These are phyloP conservation scores for Callimorpha dominula DNA, from an alignment of 2,888 invertebrate genomes.

Conservation along the genomic window DNA sequence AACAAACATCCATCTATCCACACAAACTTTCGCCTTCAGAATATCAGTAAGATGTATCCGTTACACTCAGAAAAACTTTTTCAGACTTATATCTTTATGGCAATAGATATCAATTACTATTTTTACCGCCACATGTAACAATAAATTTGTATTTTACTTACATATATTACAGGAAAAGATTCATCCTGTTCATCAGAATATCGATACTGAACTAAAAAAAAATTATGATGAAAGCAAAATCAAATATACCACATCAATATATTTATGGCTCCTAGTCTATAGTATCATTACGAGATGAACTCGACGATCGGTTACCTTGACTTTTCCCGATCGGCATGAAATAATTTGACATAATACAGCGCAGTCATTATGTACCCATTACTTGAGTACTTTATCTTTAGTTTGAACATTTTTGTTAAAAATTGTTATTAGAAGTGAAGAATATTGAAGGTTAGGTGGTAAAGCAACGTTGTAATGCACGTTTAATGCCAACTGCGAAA, in stretches of 20 bases:
- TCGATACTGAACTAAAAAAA: background rate
- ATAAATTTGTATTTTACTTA: no score
- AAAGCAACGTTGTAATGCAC: background rate
- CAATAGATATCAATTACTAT: no score
- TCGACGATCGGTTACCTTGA: conserved; percentile 82
- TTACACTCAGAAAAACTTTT: no score
- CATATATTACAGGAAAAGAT: no score
- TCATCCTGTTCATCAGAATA: no score
- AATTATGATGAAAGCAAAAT: background rate
- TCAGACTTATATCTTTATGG: no score
- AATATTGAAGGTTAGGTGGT: conserved; percentile 14
- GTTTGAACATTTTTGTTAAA: conserved; percentile 56
- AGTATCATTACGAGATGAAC: conserved; percentile 66
- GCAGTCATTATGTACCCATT: conserved; percentile 74
- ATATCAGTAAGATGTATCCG: no score
- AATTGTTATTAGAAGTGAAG: conserved; percentile 21
- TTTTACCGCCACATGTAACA: no score
- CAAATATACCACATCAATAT: conserved; percentile 5
- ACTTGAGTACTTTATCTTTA: conserved; percentile 61
- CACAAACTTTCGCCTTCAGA: no score
- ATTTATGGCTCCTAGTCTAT: conserved; percentile 15
- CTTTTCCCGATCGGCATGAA: conserved; percentile 83
- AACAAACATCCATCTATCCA: no score
- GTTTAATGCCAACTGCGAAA: background rate
- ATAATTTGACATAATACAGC: conserved; percentile 84